Evolutionary conservation across 2,888 invertebrate species (phyloP), one percentile per base, ranked within the genome.

Genomic region (Drosophila parthenogenetica): DNA sequence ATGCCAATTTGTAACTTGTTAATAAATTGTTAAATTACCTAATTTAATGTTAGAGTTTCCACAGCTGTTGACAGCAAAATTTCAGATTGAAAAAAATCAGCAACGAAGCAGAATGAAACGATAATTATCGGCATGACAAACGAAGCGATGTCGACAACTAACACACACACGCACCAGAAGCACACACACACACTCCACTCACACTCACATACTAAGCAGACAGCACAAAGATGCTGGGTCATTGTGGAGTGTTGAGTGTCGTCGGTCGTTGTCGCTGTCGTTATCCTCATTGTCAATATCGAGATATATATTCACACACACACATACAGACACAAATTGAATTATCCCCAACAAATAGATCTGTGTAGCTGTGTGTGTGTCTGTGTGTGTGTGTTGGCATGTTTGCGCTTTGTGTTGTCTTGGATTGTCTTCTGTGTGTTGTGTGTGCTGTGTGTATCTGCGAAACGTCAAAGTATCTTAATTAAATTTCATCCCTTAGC

Each of bases 401-500:
- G 72, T 68, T 55, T 72, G 66, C 71, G 66, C 71, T 63, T 77
- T 77, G 67, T 77, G 73, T 62, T 62, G 72, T 72, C 72, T 72
- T 80, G 66, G 57, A 64, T 76, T 79, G 77, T 76, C 50, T 58
- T 73, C 66, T 55, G 57, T 37, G 58, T 13, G 50, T 39, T 29
- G 37, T 64, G 65, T 72, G 69, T 73, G 32, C 53, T 37, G 58
- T 89, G 85, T 82, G 89, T 89, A 88, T 89, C 86, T 81, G 87
- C 63, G 70, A 89, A 73, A 90, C 78, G 82, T 81, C 89, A 86
- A 89, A 89, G 89, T 87, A 86, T 89, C 90, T 89, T 90, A 89
- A 89, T 90, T 89, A 90, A 90, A 90, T 90, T 90, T 89, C 90
- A 90, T 86, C 89, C 89, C 89, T 86, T 84, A 86, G 87, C 64